phyloP scores from a whole-genome alignment of 1,140 invertebrate species.

The Solenopsis invicta region DNA sequence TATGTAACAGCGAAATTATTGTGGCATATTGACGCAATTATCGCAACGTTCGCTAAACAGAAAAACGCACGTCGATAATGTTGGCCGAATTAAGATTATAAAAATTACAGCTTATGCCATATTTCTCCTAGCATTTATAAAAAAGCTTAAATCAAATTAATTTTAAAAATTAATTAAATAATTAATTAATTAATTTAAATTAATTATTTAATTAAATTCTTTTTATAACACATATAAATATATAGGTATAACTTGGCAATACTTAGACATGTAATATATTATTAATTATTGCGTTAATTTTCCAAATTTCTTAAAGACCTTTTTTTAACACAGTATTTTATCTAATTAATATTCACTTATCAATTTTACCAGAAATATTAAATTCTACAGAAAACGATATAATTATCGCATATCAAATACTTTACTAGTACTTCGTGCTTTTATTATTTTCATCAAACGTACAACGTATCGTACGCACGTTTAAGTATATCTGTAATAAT shows the following conservation, averaged over 20 bases:
- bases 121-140: not conserved
- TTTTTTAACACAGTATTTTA: not conserved
- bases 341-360: not conserved
- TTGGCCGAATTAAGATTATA: constrained; percentile 4
- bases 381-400: not conserved
- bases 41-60: not conserved
- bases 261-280: not conserved
- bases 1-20: constrained; percentile 14
- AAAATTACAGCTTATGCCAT: constrained; percentile 4
- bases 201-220: constrained; percentile 2
- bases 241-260: not conserved
- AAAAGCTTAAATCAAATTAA: not conserved
- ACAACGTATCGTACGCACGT: no score
- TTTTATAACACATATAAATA: not conserved
- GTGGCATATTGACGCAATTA: constrained; percentile 44
- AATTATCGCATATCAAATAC: not conserved
- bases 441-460: not conserved
- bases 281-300: not conserved
- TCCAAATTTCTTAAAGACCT: not conserved
- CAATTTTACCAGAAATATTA: not conserved
- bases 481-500: not conserved
- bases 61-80: constrained; percentile 1
- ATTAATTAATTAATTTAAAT: not conserved
- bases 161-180: not conserved
- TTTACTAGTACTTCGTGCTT: not conserved